A percentile compares a stretch with the other conserved stretches of the same genome.
Evolutionary conservation across 2,888 invertebrate genomes (phyloP).

Genomic region (Polylopha cassiicola): DNA sequence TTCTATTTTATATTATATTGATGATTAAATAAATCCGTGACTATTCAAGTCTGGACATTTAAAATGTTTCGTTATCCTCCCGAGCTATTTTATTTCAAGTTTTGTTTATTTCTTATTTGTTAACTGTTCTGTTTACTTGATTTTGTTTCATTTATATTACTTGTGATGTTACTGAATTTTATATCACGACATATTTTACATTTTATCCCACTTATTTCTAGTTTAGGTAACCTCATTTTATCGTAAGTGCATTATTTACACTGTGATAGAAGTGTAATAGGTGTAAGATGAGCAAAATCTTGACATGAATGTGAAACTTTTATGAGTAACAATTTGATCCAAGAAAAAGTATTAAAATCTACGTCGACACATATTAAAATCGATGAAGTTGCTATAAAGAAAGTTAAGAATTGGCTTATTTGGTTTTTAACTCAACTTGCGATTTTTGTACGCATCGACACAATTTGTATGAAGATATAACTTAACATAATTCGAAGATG

Average conservation of each 20-base stretch:
- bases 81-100: conserved; percentile 11
- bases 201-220: conserved; percentile 46
- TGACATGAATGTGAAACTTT: conserved; percentile 55
- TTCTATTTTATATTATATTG: too few species aligned
- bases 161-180: conserved; percentile 34
- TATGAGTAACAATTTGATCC: conserved; percentile 15
- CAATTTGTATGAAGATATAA: too few species aligned
- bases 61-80: too few species aligned
- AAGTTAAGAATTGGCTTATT: too few species aligned
- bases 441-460: too few species aligned
- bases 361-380: too few species aligned
- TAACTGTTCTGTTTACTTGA: conserved; percentile 39
- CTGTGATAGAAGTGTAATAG: conserved; percentile 75
- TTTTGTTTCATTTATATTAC: conserved; percentile 36
- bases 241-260: conserved; percentile 75
- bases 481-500: too few species aligned
- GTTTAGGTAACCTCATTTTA: conserved; percentile 50
- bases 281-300: conserved; percentile 60
- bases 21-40: too few species aligned
- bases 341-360: too few species aligned
- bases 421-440: too few species aligned
- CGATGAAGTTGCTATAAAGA: too few species aligned
- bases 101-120: conserved; percentile 33
- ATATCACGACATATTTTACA: conserved; percentile 32
- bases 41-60: too few species aligned